Base-by-base conservation (phyloP, 2,888 invertebrate species). In the Ornithoptera alexandrae region DNA sequence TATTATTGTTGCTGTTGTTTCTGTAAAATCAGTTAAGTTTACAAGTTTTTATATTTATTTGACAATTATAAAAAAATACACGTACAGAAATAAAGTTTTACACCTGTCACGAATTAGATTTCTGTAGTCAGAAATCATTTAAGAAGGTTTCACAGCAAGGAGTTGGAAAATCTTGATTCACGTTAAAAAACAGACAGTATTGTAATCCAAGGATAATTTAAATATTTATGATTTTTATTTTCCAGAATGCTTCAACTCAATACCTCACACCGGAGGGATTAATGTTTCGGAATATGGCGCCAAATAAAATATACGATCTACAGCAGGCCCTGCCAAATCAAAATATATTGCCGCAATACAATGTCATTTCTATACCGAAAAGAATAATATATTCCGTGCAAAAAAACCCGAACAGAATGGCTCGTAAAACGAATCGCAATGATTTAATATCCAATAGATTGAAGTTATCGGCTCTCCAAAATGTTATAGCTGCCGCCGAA, bases 401-500 rank as follows among this genome's bases (percentile, higher is more conserved):
- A 70, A 78, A 80, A 59, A 72, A 77, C 30, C 77, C 83, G 1
- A 67, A 76, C 1, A 78, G 72, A 36, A 67, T 72, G 62, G 68
- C 50, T 0, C 69, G 71, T 39, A 72, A 56, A 65, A 67, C 74
- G 67, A 46, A 63, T 71, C 12, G 75, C 73, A 75, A 79, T 24
- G 75, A 80, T 15, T 75, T 75, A 20, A 73, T 83, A 71, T 80
- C 83, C 0, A 83, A 85, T 36, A 72, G 78, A 1, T 75, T 84
- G 2, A 82, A 77, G 62, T 77, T 82, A 53, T 78, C 82, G 0
- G 84, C 84, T 0, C 70, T 84, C 0, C 79, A 83, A 59, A 86
- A 79, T 68, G 65, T 87, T 12, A 72, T 79, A 64, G 71, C 75
- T 0, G 84, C 84, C 0, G 76, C 80, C 0, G 81, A 76, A 53